A percentile compares a stretch with the other conserved stretches of the same genome.
These are phyloP conservation scores for Nothobranchius kuhntae DNA, from an alignment of 2,113 vertebrate genomes.

Conservation along the genomic window DNA sequence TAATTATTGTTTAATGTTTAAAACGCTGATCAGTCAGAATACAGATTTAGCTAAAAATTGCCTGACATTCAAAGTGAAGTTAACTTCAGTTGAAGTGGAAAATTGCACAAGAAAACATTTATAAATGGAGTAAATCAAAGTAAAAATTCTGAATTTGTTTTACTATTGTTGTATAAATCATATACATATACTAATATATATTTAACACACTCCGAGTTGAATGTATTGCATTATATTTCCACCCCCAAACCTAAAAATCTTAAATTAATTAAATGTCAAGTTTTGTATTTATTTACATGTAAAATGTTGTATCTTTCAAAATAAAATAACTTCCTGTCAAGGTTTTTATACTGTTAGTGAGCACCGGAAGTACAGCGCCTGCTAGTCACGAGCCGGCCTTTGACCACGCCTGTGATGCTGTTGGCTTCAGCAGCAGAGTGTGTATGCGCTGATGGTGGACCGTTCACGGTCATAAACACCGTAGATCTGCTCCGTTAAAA, in stretches of 20 bases:
- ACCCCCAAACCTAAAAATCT: neutral
- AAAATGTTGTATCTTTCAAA: neutral
- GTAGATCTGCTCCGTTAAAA: conserved; percentile 38
- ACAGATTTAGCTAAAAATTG: too few relatives aligned
- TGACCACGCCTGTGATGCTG: conserved; percentile 30
- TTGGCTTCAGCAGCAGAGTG: conserved; percentile 8
- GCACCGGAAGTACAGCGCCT: neutral
- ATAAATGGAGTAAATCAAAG: too few relatives aligned
- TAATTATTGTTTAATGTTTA: too few relatives aligned
- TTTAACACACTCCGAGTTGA: too few relatives aligned
- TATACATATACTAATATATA: too few relatives aligned
- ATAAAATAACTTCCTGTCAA: conserved; percentile 6
- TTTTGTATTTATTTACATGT: neutral
- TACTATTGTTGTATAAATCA: too few relatives aligned
- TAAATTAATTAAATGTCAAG: conserved; percentile 7
- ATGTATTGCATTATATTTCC: too few relatives aligned
- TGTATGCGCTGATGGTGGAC: conserved; percentile 36
- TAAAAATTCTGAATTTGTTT: too few relatives aligned
- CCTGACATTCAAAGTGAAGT: too few relatives aligned
- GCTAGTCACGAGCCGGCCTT: conserved; percentile 14
- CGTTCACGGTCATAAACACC: conserved; percentile 46
- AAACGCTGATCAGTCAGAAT: too few relatives aligned
- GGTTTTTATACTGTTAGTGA: conserved; percentile 39
- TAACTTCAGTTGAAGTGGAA: too few relatives aligned
- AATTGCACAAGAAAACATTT: too few relatives aligned